Evolutionary conservation across 2,888 invertebrate species (phyloP).

Genomic region (Fragum fragum): DNA sequence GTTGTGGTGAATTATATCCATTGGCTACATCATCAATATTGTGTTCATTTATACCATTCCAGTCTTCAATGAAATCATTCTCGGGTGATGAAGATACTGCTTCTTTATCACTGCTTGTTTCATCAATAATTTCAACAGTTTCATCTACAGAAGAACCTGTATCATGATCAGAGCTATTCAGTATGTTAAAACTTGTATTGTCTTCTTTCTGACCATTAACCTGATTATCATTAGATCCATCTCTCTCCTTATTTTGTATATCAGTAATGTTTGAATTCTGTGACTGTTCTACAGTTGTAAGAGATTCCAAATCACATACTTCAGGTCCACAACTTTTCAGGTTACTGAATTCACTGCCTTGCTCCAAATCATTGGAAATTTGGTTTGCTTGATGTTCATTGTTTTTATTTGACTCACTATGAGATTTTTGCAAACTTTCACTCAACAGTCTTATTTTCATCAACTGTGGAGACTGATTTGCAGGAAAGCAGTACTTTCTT

Average conservation of each 20-base stretch:
- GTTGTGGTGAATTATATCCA: neutral
- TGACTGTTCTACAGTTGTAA: neutral
- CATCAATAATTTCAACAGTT: neutral
- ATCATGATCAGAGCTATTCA: too few species aligned
- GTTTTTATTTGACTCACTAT: neutral
- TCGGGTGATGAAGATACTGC: neutral
- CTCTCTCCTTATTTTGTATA: too few species aligned
- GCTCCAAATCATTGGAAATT: neutral
- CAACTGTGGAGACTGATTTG: conserved; percentile 13
- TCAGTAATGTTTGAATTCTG: neutral
- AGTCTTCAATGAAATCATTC: neutral
- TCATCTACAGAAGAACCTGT: neutral
- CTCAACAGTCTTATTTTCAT: conserved; percentile 11
- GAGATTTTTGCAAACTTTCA: conserved; percentile 9
- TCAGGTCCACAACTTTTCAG: neutral
- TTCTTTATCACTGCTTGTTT: neutral
- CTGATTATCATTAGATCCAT: neutral
- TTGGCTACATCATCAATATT: too few species aligned
- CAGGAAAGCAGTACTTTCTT: conserved; percentile 10
- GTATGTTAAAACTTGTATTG: neutral
- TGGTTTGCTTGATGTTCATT: neutral
- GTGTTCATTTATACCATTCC: neutral
- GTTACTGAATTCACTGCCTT: neutral
- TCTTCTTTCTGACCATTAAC: neutral
- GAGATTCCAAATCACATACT: neutral